phyloP scores from a whole-genome alignment of 2,888 invertebrate species.

The Pseudoips prasinana region DNA sequence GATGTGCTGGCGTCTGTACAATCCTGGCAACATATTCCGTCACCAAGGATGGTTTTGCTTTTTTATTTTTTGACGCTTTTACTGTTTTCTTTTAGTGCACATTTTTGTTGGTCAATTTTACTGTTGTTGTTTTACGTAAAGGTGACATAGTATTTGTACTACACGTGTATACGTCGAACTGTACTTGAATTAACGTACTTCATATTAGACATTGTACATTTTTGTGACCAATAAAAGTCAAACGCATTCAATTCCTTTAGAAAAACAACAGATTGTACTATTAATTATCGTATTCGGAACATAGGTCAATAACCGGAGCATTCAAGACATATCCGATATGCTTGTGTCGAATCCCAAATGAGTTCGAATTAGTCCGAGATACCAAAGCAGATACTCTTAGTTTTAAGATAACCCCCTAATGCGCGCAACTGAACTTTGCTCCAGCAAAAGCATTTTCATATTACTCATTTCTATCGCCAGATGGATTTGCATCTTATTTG shows the following conservation, averaged over 20 bases:
- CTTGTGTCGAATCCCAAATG: slow-evolving; percentile 60
- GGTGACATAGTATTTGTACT: too few relatives aligned
- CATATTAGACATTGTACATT: background rate
- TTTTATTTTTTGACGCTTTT: too few relatives aligned
- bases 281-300: slow-evolving; percentile 61
- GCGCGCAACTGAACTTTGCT: slow-evolving; percentile 52
- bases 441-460: slow-evolving; percentile 48
- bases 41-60: too few relatives aligned
- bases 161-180: too few relatives aligned
- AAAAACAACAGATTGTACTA: slow-evolving; percentile 63
- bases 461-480: slow-evolving; percentile 26
- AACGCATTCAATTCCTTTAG: too few relatives aligned
- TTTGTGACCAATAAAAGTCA: too few relatives aligned
- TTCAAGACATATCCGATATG: slow-evolving; percentile 37
- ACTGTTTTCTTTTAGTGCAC: too few relatives aligned
- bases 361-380: slow-evolving; percentile 68
- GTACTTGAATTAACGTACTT: too few relatives aligned
- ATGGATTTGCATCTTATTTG: slow-evolving; percentile 14
- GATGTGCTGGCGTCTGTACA: too few relatives aligned
- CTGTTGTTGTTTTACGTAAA: too few relatives aligned
- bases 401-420: slow-evolving; percentile 73
- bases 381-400: slow-evolving; percentile 63
- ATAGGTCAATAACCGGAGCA: slow-evolving; percentile 70
- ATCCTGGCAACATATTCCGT: too few relatives aligned
- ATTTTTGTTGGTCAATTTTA: too few relatives aligned